These are phyloP conservation scores for Petrocephalus zakoni DNA, from an alignment of 2,113 vertebrate species.

Conservation along the genomic window DNA sequence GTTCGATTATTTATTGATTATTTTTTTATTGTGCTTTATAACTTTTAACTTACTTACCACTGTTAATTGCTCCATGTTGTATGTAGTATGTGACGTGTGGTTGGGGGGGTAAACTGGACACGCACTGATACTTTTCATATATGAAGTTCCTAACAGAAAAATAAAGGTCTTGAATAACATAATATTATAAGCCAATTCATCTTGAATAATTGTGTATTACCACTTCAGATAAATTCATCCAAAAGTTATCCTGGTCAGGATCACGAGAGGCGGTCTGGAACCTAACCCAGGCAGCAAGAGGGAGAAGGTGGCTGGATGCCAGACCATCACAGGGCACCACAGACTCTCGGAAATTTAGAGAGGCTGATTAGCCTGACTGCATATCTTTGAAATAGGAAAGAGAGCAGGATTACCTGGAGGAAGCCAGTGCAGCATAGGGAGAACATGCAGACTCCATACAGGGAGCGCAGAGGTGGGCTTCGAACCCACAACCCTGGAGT, in stretches of 20 bases:
- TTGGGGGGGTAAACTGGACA: too few relatives aligned
- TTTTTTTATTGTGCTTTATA: too few relatives aligned
- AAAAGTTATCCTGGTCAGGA: background rate
- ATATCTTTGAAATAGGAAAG: background rate
- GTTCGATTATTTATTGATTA: too few relatives aligned
- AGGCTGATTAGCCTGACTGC: background rate
- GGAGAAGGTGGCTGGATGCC: background rate
- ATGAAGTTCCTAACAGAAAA: too few relatives aligned
- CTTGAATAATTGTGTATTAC: background rate
- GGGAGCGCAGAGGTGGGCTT: background rate
- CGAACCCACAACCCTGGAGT: background rate
- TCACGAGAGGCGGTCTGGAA: background rate
- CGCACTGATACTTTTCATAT: background rate
- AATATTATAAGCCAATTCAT: background rate
- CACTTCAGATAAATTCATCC: background rate
- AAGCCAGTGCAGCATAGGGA: background rate
- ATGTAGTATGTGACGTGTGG: too few relatives aligned
- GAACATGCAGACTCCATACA: background rate
- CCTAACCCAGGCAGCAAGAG: background rate
- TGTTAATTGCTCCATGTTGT: too few relatives aligned
- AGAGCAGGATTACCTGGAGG: background rate
- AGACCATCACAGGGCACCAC: background rate
- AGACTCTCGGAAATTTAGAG: background rate
- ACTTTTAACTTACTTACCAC: too few relatives aligned
- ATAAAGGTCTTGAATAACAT: too few relatives aligned